Conservation (phyloP, 2,113 vertebrate genomes). For the Brachirus orientalis region DNA sequence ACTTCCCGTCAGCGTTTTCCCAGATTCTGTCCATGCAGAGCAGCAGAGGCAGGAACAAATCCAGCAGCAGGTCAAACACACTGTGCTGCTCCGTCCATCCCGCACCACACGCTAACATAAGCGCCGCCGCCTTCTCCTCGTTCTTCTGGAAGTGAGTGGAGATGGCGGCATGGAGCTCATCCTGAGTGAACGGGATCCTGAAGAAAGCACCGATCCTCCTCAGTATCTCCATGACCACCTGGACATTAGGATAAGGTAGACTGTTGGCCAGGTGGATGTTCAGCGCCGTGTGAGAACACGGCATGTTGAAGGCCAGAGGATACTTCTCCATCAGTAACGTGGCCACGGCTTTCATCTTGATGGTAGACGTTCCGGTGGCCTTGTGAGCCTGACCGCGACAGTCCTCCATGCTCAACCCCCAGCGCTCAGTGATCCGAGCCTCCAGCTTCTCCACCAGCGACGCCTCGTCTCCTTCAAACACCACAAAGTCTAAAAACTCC, state of each 20-base stretch:
- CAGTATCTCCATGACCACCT: constrained; percentile 85
- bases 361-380: constrained; percentile 86
- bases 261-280: constrained; percentile 91
- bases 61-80: constrained; percentile 87
- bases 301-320: constrained; percentile 86
- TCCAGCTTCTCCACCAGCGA: constrained; percentile 86
- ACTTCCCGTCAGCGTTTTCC: constrained; percentile 76
- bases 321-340: constrained; percentile 89
- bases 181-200: constrained; percentile 73
- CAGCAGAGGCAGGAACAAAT: constrained; percentile 85
- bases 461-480: constrained; percentile 84
- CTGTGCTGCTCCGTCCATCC: constrained; percentile 88
- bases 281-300: constrained; percentile 88
- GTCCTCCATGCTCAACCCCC: constrained; percentile 93
- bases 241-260: constrained; percentile 86
- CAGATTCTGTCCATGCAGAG: constrained; percentile 86
- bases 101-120: constrained; percentile 81
- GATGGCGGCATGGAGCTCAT: constrained; percentile 83
- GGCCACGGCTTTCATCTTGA: constrained; percentile 91
- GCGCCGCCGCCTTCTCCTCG: constrained; percentile 77
- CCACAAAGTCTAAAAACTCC: constrained; percentile 90
- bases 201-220: constrained; percentile 87
- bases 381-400: constrained; percentile 92
- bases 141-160: constrained; percentile 84
- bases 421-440: constrained; percentile 87